Evolutionary conservation across 1,140 invertebrate genomes (phyloP).

Genomic region (Drosophila parabipectinata): DNA sequence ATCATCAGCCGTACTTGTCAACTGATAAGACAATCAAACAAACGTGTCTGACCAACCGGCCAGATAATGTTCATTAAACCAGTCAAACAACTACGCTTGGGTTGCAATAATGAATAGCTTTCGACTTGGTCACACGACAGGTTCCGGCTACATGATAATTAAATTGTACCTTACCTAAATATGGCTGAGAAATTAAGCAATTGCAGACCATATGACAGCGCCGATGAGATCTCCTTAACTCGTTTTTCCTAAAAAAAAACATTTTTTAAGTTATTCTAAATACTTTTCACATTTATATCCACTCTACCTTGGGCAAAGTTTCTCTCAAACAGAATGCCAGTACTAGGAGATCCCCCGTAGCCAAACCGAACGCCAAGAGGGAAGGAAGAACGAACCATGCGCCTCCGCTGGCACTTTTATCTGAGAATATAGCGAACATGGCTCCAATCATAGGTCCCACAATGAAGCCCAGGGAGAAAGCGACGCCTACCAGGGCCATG

Average conservation of each 20-base stretch:
- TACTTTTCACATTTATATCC: no score
- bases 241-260: constrained; percentile 84
- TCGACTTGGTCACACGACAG: constrained; percentile 30
- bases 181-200: constrained; percentile 85
- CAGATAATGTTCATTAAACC: constrained; percentile 45
- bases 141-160: constrained; percentile 49
- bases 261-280: not conserved
- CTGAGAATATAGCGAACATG: constrained; percentile 91
- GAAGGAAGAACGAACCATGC: constrained; percentile 94
- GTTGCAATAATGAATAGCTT: constrained; percentile 10
- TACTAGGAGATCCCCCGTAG: constrained; percentile 91
- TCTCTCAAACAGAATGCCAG: constrained; percentile 92
- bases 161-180: constrained; percentile 64
- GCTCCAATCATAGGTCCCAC: constrained; percentile 98
- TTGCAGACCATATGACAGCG: constrained; percentile 88
- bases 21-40: constrained; percentile 49
- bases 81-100: constrained; percentile 24
- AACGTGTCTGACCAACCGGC: constrained; percentile 35
- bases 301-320: constrained; percentile 89
- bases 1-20: constrained; percentile 12
- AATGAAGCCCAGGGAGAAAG: constrained; percentile 98
- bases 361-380: constrained; percentile 91
- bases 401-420: constrained; percentile 85
- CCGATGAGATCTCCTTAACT: constrained; percentile 83
- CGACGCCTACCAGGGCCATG: constrained; percentile 98